Base-by-base conservation (phyloP, 2,888 invertebrate genomes). In the Idaea straminata region DNA sequence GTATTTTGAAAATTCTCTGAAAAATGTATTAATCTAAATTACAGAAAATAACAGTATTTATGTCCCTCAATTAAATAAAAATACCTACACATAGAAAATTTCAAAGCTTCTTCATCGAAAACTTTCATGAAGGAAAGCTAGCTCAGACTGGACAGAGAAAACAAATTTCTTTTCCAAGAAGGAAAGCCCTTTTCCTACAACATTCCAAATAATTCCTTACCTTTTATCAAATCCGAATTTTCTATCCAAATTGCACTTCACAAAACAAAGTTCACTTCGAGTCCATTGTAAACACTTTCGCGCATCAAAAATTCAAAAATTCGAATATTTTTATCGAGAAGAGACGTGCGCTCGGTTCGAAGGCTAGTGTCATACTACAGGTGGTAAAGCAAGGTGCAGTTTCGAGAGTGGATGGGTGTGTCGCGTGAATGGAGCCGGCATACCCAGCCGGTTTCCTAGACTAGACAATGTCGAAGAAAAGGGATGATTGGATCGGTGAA, bases 291-390 rank as follows among this genome's bases (percentile, higher is more conserved):
- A 67, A 64, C 69, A 71, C 69, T 66, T 66, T 67, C 64, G 70
- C 64, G 64, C 68, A 60, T 47, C 58, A 59, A 59, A 59, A 25
- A 59, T 13, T 59, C 59, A 34, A 25, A 25, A 47, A 47, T 47
- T 25, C 59, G 59, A 65, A 34, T 63, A 36, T 57, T 62, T 10
- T 62, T 1, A 66, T 16, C 64, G 69, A 67, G 63, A 73, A 72
- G 80, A 61, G 6, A 67, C 87, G 88, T 87, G 84, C 76, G 81
- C 77, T 72, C 85, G 69, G 74, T 76, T 72, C 79, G 77, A 83
- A 85, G 82, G 87, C 84, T 83, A 84, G 83, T 87, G 84, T 86
- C 84, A 86, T 47, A 90, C 90, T 90, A 72, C 77, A 82, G 81
- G 80, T 79, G 79, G 77, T 66, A 62, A 64, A 60, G 69, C 71